Evolutionary conservation across 1,140 invertebrate genomes (phyloP), one percentile per base, ranked within the genome.

Genomic region (Ooceraea biroi): DNA sequence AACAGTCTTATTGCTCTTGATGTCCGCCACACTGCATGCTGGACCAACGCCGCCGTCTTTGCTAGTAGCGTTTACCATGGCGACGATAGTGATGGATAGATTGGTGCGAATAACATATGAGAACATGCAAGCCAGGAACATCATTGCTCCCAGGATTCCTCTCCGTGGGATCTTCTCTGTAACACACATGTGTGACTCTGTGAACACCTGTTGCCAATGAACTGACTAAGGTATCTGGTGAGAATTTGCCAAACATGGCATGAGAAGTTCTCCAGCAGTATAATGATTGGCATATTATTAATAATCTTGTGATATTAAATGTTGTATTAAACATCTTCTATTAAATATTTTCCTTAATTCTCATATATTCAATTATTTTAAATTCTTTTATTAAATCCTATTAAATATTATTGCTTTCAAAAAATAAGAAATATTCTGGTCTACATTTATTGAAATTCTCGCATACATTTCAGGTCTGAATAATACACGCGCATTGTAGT

Each of bases 71-170:
- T 86, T 94, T 0, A 96, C 96, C 97, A 97, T 97, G 1, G 96
- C 96, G 11, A 97, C 96, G 46, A 97, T 95, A 69, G 95, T 96
- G 61, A 97, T 96, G 11, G 96, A 97, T 89, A 97, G 95, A 94
- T 97, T 97, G 17, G 96, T 96, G 69, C 96, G 94, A 72, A 97
- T 95, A 92, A 97, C 96, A 90, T 97, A 97, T 7, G 95, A 96
- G 61, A 97, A 95, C 94, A 97, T 96, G 78, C 96, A 96, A 46
- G 96, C 96, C 44, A 96, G 94, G 85, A 97, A 97, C 88, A 97
- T 93, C 95, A 97, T 96, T 1, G 96, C 91, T n/a, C 95, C 96
- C 44, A 97, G 90, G 82, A 96, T 95, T 52, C 95, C 95, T 84
- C 96, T 92, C 0, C 91, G 90, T 19, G 94, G 94, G 80, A 94